Conservation (phyloP, 2,113 vertebrate species). For the Vireo altiloquus region DNA sequence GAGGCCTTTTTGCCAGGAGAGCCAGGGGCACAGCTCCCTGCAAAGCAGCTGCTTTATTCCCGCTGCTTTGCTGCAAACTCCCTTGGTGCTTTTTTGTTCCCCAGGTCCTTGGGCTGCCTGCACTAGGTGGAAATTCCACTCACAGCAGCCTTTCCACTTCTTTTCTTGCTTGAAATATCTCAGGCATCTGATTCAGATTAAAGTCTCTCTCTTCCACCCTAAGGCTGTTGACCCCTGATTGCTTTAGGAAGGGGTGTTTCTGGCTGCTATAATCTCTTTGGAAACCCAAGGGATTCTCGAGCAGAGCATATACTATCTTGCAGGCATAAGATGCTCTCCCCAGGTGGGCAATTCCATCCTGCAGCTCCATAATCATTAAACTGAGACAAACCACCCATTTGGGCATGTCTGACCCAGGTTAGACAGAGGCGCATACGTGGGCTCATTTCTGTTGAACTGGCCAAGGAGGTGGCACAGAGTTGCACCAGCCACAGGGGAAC, state of each 20-base stretch:
- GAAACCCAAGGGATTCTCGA: background rate
- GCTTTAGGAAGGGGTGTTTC: background rate
- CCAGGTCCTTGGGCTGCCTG: background rate
- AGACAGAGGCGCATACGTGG: fast-evolving
- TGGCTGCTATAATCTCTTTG: background rate
- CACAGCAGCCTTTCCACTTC: background rate
- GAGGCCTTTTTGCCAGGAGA: background rate
- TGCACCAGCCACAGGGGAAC: background rate
- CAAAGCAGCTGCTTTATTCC: background rate
- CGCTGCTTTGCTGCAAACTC: background rate
- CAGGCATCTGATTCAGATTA: background rate
- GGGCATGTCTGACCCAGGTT: background rate
- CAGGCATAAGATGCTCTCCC: background rate
- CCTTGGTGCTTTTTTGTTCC: background rate
- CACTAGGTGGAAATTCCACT: background rate
- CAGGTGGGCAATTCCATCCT: background rate
- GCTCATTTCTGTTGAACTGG: background rate
- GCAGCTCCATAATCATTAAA: background rate
- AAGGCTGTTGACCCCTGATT: background rate
- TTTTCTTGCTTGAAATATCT: background rate
- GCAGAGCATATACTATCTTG: background rate
- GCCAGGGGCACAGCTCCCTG: background rate
- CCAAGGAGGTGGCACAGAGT: background rate
- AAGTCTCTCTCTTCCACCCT: background rate
- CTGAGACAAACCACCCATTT: background rate